Evolutionary conservation across 1,140 invertebrate genomes (phyloP), one percentile per base, ranked within the genome.

Genomic region (Orius insidiosus): DNA sequence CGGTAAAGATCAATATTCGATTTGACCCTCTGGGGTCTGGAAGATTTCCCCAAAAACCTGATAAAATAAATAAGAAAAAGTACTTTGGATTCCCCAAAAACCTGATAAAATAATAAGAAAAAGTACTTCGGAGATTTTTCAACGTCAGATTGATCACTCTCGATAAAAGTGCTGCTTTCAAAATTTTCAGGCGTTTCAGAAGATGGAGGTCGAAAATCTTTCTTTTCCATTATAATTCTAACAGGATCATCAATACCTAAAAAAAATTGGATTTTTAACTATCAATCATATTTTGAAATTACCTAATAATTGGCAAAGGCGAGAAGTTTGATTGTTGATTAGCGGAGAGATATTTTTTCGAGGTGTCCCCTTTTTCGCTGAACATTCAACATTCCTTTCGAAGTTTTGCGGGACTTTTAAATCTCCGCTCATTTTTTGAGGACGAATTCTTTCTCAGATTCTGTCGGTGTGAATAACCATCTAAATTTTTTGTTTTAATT

Each of bases 391-490:
- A 19, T 82, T 89, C 53, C 61, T 65, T 24, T 63, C 60, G 66
- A 98, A 97, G 63, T 82, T 86, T 2, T 74, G 59, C 1, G 85
- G 85, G 37, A 84, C 65, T 38, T 55, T 59, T 15, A 89, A 63
- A 64, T 77, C 67, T 41, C 64, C 63, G 30, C 72, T 62, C 58
- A 96, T 83, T 58, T 76, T 11, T 66, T 60, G 0, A 70, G 55
- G 13, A 93, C 62, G 5, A 62, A 54, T 16, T 74, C 60, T 49
- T 83, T 75, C 58, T 96, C 86, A 44, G 81, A 72, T 46, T 72
- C 57, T 5, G 73, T 77, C 13, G 86, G 85, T 14, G 69, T 77
- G 58, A 85, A 93, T 48, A 75, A 63, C 63, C 69, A 86, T 53
- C 85, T 75, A 36, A 43, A 63, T 56, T 38, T 16, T 36, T 35